A percentile compares a stretch with the other conserved stretches of the same genome.
Conservation (phyloP, 2,888 invertebrate species). For the Epirrita christyi region DNA sequence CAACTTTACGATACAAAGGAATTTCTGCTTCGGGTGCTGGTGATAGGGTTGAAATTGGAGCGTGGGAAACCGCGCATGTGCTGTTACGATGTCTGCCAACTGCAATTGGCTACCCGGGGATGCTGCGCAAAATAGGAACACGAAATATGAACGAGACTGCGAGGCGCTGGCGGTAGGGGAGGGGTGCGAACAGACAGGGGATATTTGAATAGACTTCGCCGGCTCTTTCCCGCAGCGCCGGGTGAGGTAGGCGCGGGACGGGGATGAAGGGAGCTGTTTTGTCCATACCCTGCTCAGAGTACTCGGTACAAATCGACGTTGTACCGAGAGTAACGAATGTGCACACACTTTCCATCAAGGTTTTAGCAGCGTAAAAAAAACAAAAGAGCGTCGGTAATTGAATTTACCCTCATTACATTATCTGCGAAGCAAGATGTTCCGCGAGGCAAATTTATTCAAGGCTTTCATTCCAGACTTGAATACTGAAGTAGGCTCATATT, state of each 20-base stretch:
- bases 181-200: conserved; percentile 80
- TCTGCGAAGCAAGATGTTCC: conserved; percentile 67
- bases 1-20: conserved; percentile 23
- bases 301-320: conserved; percentile 77
- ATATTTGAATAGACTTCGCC: conserved; percentile 82
- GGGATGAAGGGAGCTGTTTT: conserved; percentile 70
- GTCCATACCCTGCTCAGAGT: conserved; percentile 72
- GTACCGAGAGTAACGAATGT: conserved; percentile 77
- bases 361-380: conserved; percentile 60
- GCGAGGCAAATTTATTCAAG: conserved; percentile 48
- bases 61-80: conserved; percentile 45
- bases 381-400: conserved; percentile 76
- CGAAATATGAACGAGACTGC: conserved; percentile 85
- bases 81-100: conserved; percentile 76
- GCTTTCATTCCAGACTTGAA: conserved; percentile 44
- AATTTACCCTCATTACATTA: conserved; percentile 79
- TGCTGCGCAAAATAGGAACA: conserved; percentile 86
- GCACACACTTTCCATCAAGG: conserved; percentile 75
- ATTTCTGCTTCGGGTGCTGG: conserved; percentile 37
- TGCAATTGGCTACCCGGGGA: conserved; percentile 83
- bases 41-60: conserved; percentile 46
- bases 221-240: conserved; percentile 68
- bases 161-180: conserved; percentile 80
- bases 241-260: conserved; percentile 44
- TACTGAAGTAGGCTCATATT: conserved; percentile 33